Base-by-base conservation (phyloP, 2,797 vertebrate genomes). In the Falco concolor region DNA sequence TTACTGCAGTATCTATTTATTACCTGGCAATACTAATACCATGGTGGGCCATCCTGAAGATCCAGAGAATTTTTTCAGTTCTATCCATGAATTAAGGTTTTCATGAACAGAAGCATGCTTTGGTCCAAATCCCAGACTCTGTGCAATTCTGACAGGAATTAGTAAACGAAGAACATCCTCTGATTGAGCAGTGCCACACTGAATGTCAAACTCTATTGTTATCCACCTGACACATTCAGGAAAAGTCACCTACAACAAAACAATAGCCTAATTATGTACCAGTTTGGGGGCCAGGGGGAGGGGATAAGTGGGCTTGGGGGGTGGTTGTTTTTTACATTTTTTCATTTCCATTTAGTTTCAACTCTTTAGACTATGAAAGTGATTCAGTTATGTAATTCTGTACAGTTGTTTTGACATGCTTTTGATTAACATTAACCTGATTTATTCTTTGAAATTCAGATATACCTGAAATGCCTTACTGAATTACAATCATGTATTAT, bases 191-290 rank as follows among this genome's bases (percentile, higher is more conserved):
- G 99, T 99, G 79, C 99, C 99, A 97, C 99, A 99, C 91, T 99
- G 99, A 54, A 98, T 98, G 94, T 99, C 99, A 97, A 99, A 99
- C 93, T 99, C 99, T 4, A 99, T 98, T 56, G 99, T 99, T 90
- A 99, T 99, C 99, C 99, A 99, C 44, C 99, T 98, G 67, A 99
- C 99, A 80, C 99, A 99, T 92, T 99, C 99, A 85, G 99, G 99
- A 95, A 99, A 99, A 28, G 99, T 98, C 25, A 99, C 99, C 99
- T 99, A 88, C 76, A 93, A 87, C 25, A 86, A 94, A 96, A 47
- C 3, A 95, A 36, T 2, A 77, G 19, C 8, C 21, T 10, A 61
- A 83, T 89, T 63, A 95, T 9, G 5, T 42, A 23, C 56, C 75
- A 34, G 25, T 30, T 81, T 24, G 49, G 38, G 38, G 38, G 38